Conservation (phyloP, 1,140 invertebrate genomes). For the Coelopa frigida region DNA sequence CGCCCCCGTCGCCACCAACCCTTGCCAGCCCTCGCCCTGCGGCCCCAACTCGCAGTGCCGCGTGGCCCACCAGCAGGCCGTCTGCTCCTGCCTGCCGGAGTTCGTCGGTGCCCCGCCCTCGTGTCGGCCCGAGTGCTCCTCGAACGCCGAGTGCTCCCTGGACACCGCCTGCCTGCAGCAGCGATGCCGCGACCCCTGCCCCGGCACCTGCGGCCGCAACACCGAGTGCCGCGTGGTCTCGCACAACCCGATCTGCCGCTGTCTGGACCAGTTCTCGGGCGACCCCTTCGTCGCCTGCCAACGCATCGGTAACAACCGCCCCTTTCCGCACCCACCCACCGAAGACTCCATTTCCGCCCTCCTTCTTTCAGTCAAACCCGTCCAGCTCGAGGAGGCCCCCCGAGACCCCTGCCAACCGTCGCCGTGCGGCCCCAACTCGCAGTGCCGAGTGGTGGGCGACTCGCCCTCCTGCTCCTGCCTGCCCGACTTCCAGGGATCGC, state of each 20-base stretch:
- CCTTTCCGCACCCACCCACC: conserved; percentile 51
- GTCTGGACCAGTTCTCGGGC: conserved; percentile 60
- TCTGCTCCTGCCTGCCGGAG: conserved; percentile 47
- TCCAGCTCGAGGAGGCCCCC: conserved; percentile 21
- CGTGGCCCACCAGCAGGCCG: conserved; percentile 44
- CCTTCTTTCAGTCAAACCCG: conserved; percentile 35
- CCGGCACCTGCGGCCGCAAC: conserved; percentile 55
- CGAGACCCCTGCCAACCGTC: conserved; percentile 61
- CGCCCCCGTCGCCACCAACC: conserved; percentile 37
- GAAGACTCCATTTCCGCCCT: conserved; percentile 24
- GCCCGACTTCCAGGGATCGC: conserved; percentile 54
- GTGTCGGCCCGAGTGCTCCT: conserved; percentile 54
- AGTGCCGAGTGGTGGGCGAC: conserved; percentile 56
- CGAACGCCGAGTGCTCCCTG: conserved; percentile 51
- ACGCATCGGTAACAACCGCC: conserved; percentile 49
- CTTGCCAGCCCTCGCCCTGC: conserved; percentile 53
- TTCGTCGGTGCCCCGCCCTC: conserved; percentile 50
- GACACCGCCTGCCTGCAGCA: conserved; percentile 50
- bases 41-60: conserved; percentile 52
- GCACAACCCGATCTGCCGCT: conserved; percentile 74
- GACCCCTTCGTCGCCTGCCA: conserved; percentile 69
- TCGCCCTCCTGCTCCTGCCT: conserved; percentile 62
- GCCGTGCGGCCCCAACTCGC: conserved; percentile 67
- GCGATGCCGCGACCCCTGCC: conserved; percentile 54
- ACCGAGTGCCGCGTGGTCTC: conserved; percentile 73